Conservation (phyloP, 2,797 vertebrate species). For the Brachyalestes nurse region DNA sequence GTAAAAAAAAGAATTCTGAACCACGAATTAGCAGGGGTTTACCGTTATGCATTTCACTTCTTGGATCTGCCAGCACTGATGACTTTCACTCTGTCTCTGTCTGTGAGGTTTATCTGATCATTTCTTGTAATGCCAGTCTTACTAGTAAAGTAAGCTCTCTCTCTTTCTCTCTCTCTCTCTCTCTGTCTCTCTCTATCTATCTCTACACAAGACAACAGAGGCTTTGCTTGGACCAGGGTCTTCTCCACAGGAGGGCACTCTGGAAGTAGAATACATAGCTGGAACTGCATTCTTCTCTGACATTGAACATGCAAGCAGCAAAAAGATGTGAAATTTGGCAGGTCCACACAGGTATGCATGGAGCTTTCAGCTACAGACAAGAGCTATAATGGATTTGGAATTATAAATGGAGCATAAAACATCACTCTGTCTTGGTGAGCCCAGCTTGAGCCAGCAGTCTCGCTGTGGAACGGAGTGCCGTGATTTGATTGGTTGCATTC, state of each 20-base stretch:
- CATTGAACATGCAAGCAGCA: background rate
- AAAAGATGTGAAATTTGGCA: background rate
- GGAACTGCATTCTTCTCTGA: background rate
- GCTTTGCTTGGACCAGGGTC: background rate
- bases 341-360: slow-evolving; percentile 1
- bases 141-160: no score
- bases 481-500: background rate
- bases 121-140: no score
- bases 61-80: no score
- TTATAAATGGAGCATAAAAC: background rate
- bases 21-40: no score
- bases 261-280: background rate
- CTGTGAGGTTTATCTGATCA: no score
- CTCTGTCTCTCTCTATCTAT: no score
- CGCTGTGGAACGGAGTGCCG: background rate
- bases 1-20: no score
- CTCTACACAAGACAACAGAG: no score
- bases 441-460: background rate
- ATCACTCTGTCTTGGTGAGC: background rate
- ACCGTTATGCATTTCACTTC: no score
- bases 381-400: background rate
- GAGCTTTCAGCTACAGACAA: background rate
- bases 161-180: no score
- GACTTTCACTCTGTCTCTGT: no score
- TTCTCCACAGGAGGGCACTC: background rate